Evolutionary conservation across 1,140 invertebrate species (phyloP).

Genomic region (Magallana ariakensis): DNA sequence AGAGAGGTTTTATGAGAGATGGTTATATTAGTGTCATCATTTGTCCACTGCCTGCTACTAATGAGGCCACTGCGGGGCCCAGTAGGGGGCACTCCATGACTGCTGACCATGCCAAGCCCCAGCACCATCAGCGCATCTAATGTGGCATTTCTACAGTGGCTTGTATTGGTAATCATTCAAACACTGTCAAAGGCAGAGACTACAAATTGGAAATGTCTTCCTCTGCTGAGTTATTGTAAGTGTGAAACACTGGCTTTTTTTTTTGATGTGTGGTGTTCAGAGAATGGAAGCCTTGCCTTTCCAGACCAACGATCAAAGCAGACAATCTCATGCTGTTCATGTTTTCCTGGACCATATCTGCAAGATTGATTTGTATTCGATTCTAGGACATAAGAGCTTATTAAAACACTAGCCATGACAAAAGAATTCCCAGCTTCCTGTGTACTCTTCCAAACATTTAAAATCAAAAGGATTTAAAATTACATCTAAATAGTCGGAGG

Average conservation of each 20-base stretch:
- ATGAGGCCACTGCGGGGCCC: slow-evolving; percentile 23
- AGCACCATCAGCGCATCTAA: slow-evolving; percentile 13
- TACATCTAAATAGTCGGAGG: not conserved
- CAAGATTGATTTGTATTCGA: not conserved
- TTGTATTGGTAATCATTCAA: slow-evolving; percentile 24
- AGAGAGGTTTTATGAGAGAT: slow-evolving; percentile 31
- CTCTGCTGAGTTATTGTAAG: not conserved
- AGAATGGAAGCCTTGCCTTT: not conserved
- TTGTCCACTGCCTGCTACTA: slow-evolving; percentile 20
- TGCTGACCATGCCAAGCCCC: slow-evolving; percentile 22
- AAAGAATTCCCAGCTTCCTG: not conserved
- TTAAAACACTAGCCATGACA: slow-evolving; percentile 8
- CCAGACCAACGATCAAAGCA: not conserved
- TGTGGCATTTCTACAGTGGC: slow-evolving; percentile 20
- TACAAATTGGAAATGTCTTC: slow-evolving; percentile 34
- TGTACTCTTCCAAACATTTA: slow-evolving; percentile 2
- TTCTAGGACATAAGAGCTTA: not conserved
- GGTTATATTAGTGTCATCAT: slow-evolving; percentile 34
- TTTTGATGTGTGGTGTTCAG: not conserved
- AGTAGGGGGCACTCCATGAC: not conserved
- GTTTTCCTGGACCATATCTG: not conserved
- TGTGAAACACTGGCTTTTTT: slow-evolving; percentile 1
- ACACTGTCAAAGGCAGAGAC: slow-evolving; percentile 24
- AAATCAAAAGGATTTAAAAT: not conserved
- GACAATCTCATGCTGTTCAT: not conserved